phyloP scores from a whole-genome alignment of 2,113 vertebrate species.

The Elephantulus edwardii region DNA sequence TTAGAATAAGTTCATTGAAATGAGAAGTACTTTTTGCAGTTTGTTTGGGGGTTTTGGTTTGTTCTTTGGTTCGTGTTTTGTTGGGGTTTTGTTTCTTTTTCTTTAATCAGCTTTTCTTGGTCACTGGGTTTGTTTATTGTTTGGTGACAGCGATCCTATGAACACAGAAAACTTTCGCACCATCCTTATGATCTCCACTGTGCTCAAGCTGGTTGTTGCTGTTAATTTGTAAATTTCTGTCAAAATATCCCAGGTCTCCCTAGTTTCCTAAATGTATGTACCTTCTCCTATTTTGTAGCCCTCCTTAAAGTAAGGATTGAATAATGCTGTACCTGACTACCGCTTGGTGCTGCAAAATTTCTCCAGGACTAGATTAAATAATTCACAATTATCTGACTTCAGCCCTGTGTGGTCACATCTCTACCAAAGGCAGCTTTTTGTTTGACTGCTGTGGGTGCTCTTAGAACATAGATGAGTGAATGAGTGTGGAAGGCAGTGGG shows the following conservation, averaged over 20 bases:
- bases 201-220: too few species aligned
- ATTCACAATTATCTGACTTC: not conserved
- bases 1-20: not conserved
- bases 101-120: not conserved
- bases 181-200: too few species aligned
- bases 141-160: too few species aligned
- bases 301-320: not conserved
- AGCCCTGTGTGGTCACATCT: not conserved
- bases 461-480: not conserved
- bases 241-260: not conserved
- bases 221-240: not conserved
- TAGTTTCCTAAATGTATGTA: not conserved
- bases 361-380: not conserved
- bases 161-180: too few species aligned
- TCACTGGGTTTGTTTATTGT: not conserved
- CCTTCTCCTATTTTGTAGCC: not conserved
- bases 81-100: slow-evolving; percentile 15
- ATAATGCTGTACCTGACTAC: not conserved
- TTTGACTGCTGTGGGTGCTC: not conserved
- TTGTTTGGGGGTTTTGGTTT: too few species aligned
- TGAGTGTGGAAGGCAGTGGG: not conserved
- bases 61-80: too few species aligned
- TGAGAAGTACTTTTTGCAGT: not conserved
- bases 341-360: not conserved
- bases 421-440: not conserved